A percentile compares a stretch with the other conserved stretches of the same genome.
Conservation (phyloP, 2,888 invertebrate species). For the Prosopocoilus inquinatus region DNA sequence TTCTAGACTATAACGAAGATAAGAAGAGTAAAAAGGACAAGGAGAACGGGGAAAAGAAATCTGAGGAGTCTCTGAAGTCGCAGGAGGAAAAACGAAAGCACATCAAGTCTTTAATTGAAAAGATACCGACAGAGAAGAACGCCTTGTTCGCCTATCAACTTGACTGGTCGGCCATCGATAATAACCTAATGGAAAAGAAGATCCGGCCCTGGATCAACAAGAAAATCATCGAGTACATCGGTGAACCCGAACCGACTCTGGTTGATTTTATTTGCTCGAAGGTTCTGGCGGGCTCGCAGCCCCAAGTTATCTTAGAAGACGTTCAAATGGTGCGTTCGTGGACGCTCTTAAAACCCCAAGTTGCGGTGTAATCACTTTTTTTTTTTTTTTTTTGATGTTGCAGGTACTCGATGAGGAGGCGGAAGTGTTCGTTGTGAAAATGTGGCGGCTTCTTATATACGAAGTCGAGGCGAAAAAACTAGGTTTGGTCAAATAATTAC, state of each 20-base stretch:
- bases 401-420: conserved; percentile 99
- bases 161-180: conserved; percentile 80
- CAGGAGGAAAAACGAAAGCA: conserved; percentile 95
- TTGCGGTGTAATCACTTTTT: background rate
- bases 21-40: conserved; percentile 53
- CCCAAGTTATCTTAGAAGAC: conserved; percentile 94
- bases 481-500: conserved; percentile 73
- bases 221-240: conserved; percentile 99
- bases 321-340: conserved; percentile 85
- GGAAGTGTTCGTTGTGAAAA: conserved; percentile 99
- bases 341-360: background rate
- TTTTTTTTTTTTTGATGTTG: conserved; percentile 5
- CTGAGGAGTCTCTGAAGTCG: conserved; percentile 63
- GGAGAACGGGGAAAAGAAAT: conserved; percentile 50
- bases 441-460: conserved; percentile 99
- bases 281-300: conserved; percentile 89
- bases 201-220: conserved; percentile 99
- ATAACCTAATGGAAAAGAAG: conserved; percentile 85
- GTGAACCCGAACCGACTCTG: conserved; percentile 96
- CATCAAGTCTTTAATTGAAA: conserved; percentile 96
- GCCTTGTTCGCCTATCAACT: conserved; percentile 93
- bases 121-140: conserved; percentile 96
- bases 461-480: conserved; percentile 98
- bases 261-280: conserved; percentile 99
- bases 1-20: conserved; percentile 62